A percentile compares a stretch with the other conserved stretches of the same genome.
These are phyloP conservation scores for Toxotes jaculatrix DNA, from an alignment of 2,113 vertebrate species.

Conservation along the genomic window DNA sequence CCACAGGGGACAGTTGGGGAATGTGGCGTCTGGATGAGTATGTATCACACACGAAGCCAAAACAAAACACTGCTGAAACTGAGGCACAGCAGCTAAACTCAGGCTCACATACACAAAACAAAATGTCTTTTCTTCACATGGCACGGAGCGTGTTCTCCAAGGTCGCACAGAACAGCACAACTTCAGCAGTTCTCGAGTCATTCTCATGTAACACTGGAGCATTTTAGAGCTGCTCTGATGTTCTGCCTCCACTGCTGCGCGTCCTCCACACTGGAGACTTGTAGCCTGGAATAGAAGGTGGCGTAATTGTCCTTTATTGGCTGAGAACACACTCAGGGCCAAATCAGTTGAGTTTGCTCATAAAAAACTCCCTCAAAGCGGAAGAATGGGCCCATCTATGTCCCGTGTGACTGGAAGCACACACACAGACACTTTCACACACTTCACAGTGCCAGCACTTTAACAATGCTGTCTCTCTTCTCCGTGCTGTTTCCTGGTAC, in stretches of 20 bases:
- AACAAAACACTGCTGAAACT: neutral
- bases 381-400: conserved; percentile 41
- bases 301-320: conserved; percentile 57
- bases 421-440: conserved; percentile 38
- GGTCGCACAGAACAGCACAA: neutral
- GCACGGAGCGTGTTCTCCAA: no score
- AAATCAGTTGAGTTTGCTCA: conserved; percentile 52
- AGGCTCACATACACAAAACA: conserved; percentile 1
- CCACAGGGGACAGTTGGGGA: conserved; percentile 73
- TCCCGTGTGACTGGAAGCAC: conserved; percentile 8
- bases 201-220: neutral
- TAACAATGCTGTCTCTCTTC: conserved; percentile 61
- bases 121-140: neutral
- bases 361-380: conserved; percentile 47
- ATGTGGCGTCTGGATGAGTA: conserved; percentile 63
- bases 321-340: conserved; percentile 36
- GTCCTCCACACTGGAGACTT: conserved; percentile 31
- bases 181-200: neutral
- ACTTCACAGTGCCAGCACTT: conserved; percentile 39
- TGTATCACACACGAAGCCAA: conserved; percentile 11
- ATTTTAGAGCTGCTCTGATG: conserved; percentile 5
- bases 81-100: neutral
- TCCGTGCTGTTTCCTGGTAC: conserved; percentile 10
- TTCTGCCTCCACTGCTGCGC: conserved; percentile 7
- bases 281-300: conserved; percentile 38